Evolutionary conservation across 2,888 invertebrate species (phyloP), one percentile per base, ranked within the genome.

Genomic region (Hipparchia semele): DNA sequence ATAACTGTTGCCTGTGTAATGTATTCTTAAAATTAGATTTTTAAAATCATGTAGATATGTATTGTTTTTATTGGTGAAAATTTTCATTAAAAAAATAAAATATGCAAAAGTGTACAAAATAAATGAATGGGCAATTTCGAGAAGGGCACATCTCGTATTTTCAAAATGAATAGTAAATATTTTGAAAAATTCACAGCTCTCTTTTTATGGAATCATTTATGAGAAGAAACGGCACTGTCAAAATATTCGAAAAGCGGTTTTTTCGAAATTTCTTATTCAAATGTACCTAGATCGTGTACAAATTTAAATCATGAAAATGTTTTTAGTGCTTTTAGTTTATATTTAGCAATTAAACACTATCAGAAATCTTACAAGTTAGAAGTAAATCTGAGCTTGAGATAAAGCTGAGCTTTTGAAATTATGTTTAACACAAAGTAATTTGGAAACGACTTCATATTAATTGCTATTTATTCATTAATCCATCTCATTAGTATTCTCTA

Each of bases 11-110:
- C 70, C 70, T 72, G 74, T 72, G 39, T 70, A 51, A 67, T 68
- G 54, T 73, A 74, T 67, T 72, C 70, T 70, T 70, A 60, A 56
- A 67, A 72, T 61, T 72, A 74, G 74, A 72, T 72, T 72, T 67
- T 71, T 73, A 70, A 72, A 61, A 53, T 66, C 56, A 51, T 45
- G 46, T 62, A 62, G 13, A 13, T 46, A 49, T 59, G 33, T 62
- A 62, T 39, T 23, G 59, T 39, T 66, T 39, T 49, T 56, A 70
- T 56, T 70, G 70, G 56, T 70, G 54, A 70, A 49, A 33, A 6
- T n/a, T 39, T 69, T 12, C n/a, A 8, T 33, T 49, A 68, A 59
- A 1, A 33, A 45, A n/a, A n/a, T n/a, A n/a, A 23, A 23, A 23
- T 23, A 39, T 12, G 12, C 10, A 7, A 39, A 60, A 39, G 9